A percentile compares a stretch with the other conserved stretches of the same genome.
Conservation (phyloP, 30 jellyfish, hydroid and myxozoan species). For the Turritopsis dohrnii region DNA sequence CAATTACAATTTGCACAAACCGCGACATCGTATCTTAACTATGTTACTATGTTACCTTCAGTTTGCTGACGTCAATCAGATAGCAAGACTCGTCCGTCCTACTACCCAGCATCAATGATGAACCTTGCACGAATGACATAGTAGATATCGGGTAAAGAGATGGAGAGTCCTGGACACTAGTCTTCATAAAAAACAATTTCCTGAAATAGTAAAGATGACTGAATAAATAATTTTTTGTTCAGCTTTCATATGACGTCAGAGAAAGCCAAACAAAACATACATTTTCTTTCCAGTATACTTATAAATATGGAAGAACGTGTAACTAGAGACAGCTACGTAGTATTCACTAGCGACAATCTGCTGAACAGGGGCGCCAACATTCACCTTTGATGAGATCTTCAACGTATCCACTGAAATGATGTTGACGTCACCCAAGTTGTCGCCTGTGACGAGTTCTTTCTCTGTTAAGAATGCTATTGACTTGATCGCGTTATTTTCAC, state of each 20-base stretch:
- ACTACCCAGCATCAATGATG: neutral
- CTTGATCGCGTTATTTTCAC: neutral
- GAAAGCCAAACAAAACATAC: neutral
- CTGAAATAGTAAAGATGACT: too few species aligned
- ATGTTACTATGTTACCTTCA: neutral
- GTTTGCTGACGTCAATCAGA: neutral
- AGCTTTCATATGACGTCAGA: too few species aligned
- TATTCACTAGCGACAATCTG: neutral
- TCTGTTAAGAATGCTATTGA: neutral
- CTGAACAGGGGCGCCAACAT: neutral
- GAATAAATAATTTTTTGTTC: too few species aligned
- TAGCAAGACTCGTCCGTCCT: neutral
- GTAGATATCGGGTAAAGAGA: neutral
- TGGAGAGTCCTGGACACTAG: neutral
- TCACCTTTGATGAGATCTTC: neutral
- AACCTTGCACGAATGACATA: neutral
- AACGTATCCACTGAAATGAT: neutral
- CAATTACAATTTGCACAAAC: too few species aligned
- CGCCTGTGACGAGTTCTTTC: neutral
- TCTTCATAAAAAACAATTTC: neutral
- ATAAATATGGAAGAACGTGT: neutral
- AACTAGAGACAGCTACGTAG: neutral
- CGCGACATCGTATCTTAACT: neutral
- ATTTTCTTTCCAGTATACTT: neutral
- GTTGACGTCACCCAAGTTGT: neutral